phyloP scores from a whole-genome alignment of 1,140 invertebrate species.

The Nymphalis io region DNA sequence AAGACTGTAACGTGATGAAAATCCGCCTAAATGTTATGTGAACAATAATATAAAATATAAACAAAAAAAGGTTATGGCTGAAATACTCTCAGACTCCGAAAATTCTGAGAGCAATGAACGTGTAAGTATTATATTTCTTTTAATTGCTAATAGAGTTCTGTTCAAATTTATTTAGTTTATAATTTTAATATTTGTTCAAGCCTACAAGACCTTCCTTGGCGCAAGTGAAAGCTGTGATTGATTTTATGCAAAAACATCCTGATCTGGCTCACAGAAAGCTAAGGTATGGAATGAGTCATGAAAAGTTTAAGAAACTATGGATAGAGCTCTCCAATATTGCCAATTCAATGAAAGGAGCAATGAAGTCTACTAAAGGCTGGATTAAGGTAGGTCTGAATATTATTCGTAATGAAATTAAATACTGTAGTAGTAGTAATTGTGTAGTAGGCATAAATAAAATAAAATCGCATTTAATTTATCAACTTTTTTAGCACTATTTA shows the following conservation, averaged over 20 bases:
- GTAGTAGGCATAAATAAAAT: no score
- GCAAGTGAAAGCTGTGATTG: constrained; percentile 56
- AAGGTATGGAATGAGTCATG: constrained; percentile 46
- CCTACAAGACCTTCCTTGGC: constrained; percentile 48
- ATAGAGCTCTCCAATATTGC: constrained; percentile 50
- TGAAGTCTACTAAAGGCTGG: constrained; percentile 61
- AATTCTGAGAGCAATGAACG: constrained; percentile 30
- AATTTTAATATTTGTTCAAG: constrained; percentile 28
- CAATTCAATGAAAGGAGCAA: constrained; percentile 56
- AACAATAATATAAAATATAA: no score
- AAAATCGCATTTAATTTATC: no score
- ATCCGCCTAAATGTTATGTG: no score
- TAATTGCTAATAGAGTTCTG: neutral
- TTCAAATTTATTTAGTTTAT: neutral
- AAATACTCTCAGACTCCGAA: constrained; percentile 26
- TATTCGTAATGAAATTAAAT: no score
- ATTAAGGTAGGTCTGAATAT: constrained; percentile 48
- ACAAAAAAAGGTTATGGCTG: constrained; percentile 19
- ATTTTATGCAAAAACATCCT: constrained; percentile 62
- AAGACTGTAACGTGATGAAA: no score
- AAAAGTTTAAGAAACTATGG: constrained; percentile 57
- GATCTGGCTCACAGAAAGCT: constrained; percentile 53
- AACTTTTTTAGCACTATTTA: no score
- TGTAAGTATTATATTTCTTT: constrained; percentile 33
- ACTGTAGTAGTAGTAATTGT: no score